Evolutionary conservation across 2,888 invertebrate genomes (phyloP).

Genomic region (Synanthedon myopaeformis): DNA sequence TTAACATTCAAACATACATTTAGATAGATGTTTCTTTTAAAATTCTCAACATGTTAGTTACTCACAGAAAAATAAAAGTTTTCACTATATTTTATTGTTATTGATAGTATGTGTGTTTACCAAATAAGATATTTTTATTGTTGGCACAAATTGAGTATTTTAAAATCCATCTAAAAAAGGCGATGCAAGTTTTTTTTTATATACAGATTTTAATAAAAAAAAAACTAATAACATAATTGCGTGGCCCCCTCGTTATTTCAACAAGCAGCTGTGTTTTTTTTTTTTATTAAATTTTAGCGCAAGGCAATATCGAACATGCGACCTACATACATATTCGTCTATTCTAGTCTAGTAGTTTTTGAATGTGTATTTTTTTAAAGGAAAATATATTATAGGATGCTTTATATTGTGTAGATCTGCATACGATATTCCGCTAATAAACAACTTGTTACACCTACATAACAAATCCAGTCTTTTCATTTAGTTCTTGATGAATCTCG

Average conservation of each 20-base stretch:
- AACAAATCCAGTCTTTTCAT: conserved; percentile 25
- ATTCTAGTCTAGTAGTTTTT: not conserved
- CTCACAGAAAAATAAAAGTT: too few species aligned
- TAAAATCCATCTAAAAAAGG: too few species aligned
- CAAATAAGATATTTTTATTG: too few species aligned
- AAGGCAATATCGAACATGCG: not conserved
- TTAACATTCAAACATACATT: too few species aligned
- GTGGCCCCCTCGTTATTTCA: conserved; percentile 43
- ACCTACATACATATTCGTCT: conserved; percentile 2
- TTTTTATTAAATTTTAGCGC: conserved; percentile 7
- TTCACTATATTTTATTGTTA: too few species aligned
- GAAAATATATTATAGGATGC: not conserved
- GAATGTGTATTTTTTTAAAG: too few species aligned
- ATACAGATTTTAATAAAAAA: not conserved
- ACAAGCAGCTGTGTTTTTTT: conserved; percentile 34
- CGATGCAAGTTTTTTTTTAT: too few species aligned
- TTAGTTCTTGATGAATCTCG: too few species aligned
- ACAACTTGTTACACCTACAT: conserved; percentile 18
- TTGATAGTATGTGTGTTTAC: too few species aligned
- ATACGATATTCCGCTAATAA: conserved; percentile 1
- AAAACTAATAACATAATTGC: conserved; percentile 20
- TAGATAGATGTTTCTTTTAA: too few species aligned
- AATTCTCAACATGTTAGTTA: too few species aligned
- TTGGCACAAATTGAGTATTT: too few species aligned
- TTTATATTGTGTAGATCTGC: not conserved